Conservation (phyloP, 2,113 vertebrate species). For the Dicrurus megarhynchus region DNA sequence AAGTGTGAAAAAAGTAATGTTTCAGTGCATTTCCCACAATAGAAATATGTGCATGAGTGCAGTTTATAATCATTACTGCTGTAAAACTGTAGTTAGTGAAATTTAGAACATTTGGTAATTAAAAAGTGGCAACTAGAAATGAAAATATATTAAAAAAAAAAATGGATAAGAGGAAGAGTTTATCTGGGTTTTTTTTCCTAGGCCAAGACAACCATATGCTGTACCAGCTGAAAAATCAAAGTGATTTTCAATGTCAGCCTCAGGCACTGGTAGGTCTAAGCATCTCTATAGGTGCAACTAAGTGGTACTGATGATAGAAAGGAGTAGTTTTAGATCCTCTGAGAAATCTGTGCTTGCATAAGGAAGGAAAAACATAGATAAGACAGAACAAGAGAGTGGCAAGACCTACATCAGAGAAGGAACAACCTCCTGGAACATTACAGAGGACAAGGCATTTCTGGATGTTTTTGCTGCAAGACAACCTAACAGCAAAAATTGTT, state of each 20-base stretch:
- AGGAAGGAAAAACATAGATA: background rate
- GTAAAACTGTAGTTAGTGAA: background rate
- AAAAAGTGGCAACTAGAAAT: background rate
- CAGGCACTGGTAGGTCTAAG: background rate
- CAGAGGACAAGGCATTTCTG: background rate
- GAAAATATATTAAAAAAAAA: background rate
- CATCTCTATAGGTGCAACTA: background rate
- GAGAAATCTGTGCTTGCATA: background rate
- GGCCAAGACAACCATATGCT: background rate
- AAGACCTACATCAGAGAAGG: background rate
- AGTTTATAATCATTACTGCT: background rate
- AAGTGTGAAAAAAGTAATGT: background rate
- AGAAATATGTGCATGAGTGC: background rate
- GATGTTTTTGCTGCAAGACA: background rate
- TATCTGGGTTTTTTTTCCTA: background rate
- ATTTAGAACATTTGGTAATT: background rate
- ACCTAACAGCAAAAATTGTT: background rate
- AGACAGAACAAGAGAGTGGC: background rate
- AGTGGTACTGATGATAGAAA: background rate
- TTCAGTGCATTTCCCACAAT: background rate
- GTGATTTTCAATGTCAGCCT: conserved; percentile 25
- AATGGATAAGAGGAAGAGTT: background rate
- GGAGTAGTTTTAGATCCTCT: background rate
- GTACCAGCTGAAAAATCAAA: conserved; percentile 17
- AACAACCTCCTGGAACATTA: background rate